phyloP scores from a whole-genome alignment of 2,888 invertebrate genomes.

The Epiperipatus broadwayi region DNA sequence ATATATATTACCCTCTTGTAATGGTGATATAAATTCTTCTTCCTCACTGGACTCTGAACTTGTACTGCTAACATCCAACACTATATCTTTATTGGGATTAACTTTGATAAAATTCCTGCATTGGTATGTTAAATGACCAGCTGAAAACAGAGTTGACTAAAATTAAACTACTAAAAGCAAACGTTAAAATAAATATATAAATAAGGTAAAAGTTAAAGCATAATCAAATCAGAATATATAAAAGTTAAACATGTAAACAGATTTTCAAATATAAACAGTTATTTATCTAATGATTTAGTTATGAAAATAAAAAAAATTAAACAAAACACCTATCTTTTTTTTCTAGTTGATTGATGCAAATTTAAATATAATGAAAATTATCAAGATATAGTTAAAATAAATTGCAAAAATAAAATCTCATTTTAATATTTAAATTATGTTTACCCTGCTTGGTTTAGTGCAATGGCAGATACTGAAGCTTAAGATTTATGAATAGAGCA shows the following conservation, averaged over 20 bases:
- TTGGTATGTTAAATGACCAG: slow-evolving; percentile 85
- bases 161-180: not conserved
- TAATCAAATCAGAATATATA: slow-evolving; percentile 7
- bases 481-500: no score
- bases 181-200: not conserved
- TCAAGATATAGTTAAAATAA: no score
- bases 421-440: no score
- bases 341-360: no score
- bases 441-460: no score
- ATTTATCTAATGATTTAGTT: no score
- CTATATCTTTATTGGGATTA: slow-evolving; percentile 68
- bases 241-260: not conserved
- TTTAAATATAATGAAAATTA: no score
- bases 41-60: slow-evolving; percentile 58
- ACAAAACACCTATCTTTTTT: no score
- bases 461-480: no score
- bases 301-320: no score
- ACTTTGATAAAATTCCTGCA: slow-evolving; percentile 84
- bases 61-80: slow-evolving; percentile 80
- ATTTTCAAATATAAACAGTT: slow-evolving; percentile 7
- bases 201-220: not conserved
- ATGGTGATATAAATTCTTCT: slow-evolving; percentile 60
- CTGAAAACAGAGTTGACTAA: slow-evolving; percentile 31
- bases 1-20: no score
- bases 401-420: no score